A percentile compares a stretch with the other conserved stretches of the same genome.
Evolutionary conservation across 92 coral and sea anemone genomes (phyloP).

Genomic region (Epizoanthus ramosus): DNA sequence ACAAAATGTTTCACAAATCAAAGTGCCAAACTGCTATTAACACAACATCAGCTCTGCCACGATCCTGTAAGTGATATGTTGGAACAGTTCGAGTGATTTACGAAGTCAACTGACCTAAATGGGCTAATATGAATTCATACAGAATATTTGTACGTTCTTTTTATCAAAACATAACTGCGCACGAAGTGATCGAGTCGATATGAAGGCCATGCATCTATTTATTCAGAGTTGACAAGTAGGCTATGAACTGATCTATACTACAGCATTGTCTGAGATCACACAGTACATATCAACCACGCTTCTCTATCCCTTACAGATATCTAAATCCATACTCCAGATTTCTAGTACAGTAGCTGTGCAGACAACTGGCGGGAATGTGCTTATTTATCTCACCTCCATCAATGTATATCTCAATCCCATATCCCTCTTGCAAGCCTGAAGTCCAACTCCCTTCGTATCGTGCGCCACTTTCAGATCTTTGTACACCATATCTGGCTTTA

Average conservation of each 20-base stretch:
- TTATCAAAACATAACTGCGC: not conserved
- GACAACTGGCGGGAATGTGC: not conserved
- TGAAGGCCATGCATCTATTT: no score
- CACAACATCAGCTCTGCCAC: not conserved
- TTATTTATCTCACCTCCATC: conserved; percentile 74
- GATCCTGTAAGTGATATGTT: not conserved
- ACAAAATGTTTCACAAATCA: not conserved
- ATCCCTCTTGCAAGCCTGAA: conserved; percentile 89
- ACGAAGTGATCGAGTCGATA: not conserved
- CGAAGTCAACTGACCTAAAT: not conserved
- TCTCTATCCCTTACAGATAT: not conserved
- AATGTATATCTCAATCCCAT: conserved; percentile 84
- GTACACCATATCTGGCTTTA: conserved; percentile 87
- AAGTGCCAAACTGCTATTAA: not conserved
- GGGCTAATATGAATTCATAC: not conserved
- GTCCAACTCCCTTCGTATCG: conserved; percentile 94
- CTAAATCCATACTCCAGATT: not conserved
- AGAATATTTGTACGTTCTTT: not conserved
- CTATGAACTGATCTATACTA: not conserved
- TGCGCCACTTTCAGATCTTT: conserved; percentile 83
- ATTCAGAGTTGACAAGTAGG: no score
- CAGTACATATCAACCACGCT: not conserved
- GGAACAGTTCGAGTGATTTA: not conserved
- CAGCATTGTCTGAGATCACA: not conserved
- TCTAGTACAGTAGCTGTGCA: conserved; percentile 6